Percentiles rank a stretch among this genome's conserved stretches.
Evolutionary conservation across 2,888 invertebrate genomes (phyloP).

Genomic region (Meiosimyza decipiens): DNA sequence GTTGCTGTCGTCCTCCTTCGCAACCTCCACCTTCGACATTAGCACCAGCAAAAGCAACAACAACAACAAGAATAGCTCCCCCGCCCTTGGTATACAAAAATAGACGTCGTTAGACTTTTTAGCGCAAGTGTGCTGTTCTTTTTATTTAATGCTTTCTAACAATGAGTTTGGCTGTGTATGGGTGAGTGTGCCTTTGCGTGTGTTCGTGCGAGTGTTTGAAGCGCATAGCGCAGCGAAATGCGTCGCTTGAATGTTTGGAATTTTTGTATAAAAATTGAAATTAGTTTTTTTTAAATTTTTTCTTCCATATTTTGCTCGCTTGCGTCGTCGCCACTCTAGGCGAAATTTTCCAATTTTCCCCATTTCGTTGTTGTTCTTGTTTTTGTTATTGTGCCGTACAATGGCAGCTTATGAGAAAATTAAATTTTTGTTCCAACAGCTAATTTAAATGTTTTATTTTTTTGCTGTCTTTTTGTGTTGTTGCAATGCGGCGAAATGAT

Average conservation of each 20-base stretch:
- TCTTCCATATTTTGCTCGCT: conserved; percentile 5
- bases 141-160: conserved; percentile 33
- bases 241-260: conserved; percentile 48
- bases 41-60: background rate
- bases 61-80: background rate
- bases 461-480: conserved; percentile 37
- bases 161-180: conserved; percentile 34
- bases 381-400: conserved; percentile 33
- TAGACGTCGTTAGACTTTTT: conserved; percentile 63
- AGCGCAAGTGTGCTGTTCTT: conserved; percentile 54
- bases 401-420: conserved; percentile 32
- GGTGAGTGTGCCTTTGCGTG: conserved; percentile 31
- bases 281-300: conserved; percentile 51
- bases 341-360: conserved; percentile 59
- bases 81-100: too few relatives aligned
- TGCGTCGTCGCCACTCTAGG: conserved; percentile 41
- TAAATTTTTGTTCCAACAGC: conserved; percentile 50
- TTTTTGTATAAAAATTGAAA: conserved; percentile 56
- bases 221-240: conserved; percentile 38
- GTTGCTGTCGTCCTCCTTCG: conserved; percentile 48
- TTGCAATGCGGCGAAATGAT: conserved; percentile 64
- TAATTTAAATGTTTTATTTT: conserved; percentile 56
- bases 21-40: background rate
- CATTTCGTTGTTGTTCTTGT: conserved; percentile 47
- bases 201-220: conserved; percentile 36